phyloP scores from a whole-genome alignment of 1,140 invertebrate species.

The Aradophagus sp. region DNA sequence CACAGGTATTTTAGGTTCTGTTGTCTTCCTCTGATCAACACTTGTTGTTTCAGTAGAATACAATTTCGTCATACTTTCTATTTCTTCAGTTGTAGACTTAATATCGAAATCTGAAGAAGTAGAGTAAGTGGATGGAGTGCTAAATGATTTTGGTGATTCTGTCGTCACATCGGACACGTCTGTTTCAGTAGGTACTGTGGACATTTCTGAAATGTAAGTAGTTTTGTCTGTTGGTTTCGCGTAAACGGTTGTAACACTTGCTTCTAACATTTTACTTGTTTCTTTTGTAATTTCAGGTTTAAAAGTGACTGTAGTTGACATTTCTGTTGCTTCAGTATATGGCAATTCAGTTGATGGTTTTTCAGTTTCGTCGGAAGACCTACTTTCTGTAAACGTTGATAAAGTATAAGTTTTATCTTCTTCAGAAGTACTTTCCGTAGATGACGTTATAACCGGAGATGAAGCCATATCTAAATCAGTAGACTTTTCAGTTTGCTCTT shows the following conservation, averaged over 20 bases:
- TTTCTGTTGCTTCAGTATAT: conserved; percentile 7
- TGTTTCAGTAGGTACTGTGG: conserved; percentile 25
- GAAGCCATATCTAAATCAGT: too few species aligned
- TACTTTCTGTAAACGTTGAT: conserved; percentile 35
- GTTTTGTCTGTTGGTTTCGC: conserved; percentile 11
- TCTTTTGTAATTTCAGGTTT: conserved; percentile 11
- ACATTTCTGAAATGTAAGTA: conserved; percentile 17
- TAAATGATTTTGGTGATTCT: conserved; percentile 19
- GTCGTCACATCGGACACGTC: conserved; percentile 15
- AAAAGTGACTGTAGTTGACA: too few species aligned
- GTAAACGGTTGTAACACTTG: conserved; percentile 26
- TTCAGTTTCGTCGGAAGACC: conserved; percentile 7
- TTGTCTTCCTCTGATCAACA: conserved; percentile 49
- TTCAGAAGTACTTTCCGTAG: conserved; percentile 16
- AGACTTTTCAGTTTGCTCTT: too few species aligned
- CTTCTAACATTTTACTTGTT: conserved; percentile 2
- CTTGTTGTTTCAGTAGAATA: conserved; percentile 29
- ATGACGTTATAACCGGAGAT: too few species aligned
- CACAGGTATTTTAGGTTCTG: conserved; percentile 29
- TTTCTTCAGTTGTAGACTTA: conserved; percentile 18
- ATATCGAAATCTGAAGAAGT: conserved; percentile 7
- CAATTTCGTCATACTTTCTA: conserved; percentile 12
- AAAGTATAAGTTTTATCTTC: conserved; percentile 34
- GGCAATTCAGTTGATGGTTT: conserved; percentile 17
- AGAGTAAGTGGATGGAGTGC: conserved; percentile 15